These are phyloP conservation scores for Trogon melanurus DNA, from an alignment of 2,113 vertebrate species.

Conservation along the genomic window DNA sequence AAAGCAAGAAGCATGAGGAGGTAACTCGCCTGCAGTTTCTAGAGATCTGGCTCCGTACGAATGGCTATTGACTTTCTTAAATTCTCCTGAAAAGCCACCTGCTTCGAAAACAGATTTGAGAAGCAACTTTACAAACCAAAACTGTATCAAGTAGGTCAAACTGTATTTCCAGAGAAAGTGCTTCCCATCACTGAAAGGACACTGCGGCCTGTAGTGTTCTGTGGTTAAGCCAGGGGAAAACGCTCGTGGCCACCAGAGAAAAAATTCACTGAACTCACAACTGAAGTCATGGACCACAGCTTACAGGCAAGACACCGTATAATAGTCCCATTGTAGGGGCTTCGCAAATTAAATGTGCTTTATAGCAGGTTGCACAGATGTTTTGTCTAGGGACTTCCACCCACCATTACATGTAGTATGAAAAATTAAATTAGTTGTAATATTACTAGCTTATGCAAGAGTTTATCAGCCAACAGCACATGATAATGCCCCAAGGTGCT, in stretches of 20 bases:
- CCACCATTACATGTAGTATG: not conserved
- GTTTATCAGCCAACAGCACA: not conserved
- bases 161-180: not conserved
- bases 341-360: slow-evolving; percentile 9
- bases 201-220: not conserved
- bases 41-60: not conserved
- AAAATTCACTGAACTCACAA: not conserved
- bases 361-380: slow-evolving; percentile 42
- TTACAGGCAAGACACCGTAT: not conserved
- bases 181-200: not conserved
- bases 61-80: not conserved
- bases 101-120: not conserved
- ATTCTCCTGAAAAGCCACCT: not conserved
- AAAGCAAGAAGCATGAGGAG: no score
- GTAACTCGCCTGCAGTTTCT: not conserved
- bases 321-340: slow-evolving; percentile 4
- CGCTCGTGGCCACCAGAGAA: not conserved
- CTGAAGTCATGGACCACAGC: not conserved
- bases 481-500: not conserved
- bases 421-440: slow-evolving; percentile 45
- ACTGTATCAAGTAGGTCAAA: not conserved
- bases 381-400: slow-evolving; percentile 59
- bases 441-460: slow-evolving; percentile 5
- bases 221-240: not conserved
- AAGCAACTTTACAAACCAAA: not conserved